phyloP scores from a whole-genome alignment of 2,797 vertebrate genomes.

The Mus minutoides region DNA sequence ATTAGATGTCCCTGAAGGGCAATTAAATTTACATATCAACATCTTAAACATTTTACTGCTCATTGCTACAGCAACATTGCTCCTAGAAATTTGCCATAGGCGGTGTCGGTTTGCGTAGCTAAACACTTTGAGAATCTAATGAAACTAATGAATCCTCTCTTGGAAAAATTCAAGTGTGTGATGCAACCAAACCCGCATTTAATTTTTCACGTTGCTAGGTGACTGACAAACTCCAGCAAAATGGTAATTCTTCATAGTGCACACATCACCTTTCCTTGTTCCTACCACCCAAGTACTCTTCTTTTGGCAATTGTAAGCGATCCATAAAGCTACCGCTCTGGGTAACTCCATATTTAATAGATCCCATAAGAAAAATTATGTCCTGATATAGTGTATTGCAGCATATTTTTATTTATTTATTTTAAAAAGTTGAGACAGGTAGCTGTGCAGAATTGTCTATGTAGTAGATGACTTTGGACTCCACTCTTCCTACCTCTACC shows the following conservation, averaged over 20 bases:
- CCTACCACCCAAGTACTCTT: background rate
- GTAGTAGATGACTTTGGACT: background rate
- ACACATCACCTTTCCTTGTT: background rate
- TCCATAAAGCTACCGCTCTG: background rate
- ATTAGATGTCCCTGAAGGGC: slow-evolving; percentile 34
- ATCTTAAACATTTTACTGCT: background rate
- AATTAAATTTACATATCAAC: slow-evolving; percentile 13
- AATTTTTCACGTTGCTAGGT: background rate
- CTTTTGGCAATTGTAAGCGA: background rate
- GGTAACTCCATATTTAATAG: background rate
- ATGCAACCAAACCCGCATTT: background rate
- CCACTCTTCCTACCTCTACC: background rate
- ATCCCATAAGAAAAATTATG: background rate
- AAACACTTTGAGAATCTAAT: slow-evolving; percentile 50
- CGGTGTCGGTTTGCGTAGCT: background rate
- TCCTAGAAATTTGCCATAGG: slow-evolving; percentile 1
- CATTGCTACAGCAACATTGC: background rate
- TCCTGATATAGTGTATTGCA: background rate
- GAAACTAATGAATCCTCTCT: slow-evolving; percentile 21
- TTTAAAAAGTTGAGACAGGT: background rate
- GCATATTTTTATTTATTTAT: background rate
- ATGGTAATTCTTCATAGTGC: background rate
- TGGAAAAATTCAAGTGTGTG: slow-evolving; percentile 10
- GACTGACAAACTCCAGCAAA: background rate
- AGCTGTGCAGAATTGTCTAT: background rate